Evolutionary conservation across 2,888 invertebrate species (phyloP).

Genomic region (Phytoseiulus persimilis): DNA sequence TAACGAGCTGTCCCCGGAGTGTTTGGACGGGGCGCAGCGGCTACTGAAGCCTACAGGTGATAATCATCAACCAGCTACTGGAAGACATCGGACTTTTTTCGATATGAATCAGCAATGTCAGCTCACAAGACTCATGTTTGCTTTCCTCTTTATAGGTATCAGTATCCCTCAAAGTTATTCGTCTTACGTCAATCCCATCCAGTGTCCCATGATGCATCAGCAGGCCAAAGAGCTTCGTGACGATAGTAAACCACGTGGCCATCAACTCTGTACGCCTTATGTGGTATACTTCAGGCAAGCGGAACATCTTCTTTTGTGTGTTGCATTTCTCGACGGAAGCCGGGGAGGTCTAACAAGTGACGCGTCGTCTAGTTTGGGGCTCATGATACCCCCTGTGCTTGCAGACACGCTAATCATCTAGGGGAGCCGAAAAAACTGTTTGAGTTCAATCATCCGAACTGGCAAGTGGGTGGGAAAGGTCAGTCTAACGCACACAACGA

Average conservation of each 20-base stretch:
- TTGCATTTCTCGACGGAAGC: no score
- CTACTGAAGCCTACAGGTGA: conserved; percentile 61
- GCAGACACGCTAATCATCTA: conserved; percentile 57
- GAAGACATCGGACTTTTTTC: conserved; percentile 45
- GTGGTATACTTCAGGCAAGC: conserved; percentile 47
- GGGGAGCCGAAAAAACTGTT: conserved; percentile 68
- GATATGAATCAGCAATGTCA: neutral
- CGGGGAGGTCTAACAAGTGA: neutral
- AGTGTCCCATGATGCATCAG: conserved; percentile 74
- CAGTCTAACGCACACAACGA: conserved; percentile 59
- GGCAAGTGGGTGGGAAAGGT: conserved; percentile 51
- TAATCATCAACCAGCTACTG: no score
- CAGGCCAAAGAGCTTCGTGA: conserved; percentile 56
- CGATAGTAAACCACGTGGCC: neutral
- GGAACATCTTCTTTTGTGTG: no score
- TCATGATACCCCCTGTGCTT: neutral
- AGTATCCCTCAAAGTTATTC: conserved; percentile 83
- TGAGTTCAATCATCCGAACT: conserved; percentile 82
- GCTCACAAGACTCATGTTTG: neutral
- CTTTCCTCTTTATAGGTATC: conserved; percentile 59
- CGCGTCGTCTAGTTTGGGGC: no score
- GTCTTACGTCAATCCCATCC: conserved; percentile 84
- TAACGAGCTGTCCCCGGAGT: conserved; percentile 96
- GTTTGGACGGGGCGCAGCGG: conserved; percentile 83
- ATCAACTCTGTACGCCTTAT: conserved; percentile 16